These are phyloP conservation scores for Hydrochoerus hydrochaeris DNA, from an alignment of 2,113 vertebrate species.

Conservation along the genomic window DNA sequence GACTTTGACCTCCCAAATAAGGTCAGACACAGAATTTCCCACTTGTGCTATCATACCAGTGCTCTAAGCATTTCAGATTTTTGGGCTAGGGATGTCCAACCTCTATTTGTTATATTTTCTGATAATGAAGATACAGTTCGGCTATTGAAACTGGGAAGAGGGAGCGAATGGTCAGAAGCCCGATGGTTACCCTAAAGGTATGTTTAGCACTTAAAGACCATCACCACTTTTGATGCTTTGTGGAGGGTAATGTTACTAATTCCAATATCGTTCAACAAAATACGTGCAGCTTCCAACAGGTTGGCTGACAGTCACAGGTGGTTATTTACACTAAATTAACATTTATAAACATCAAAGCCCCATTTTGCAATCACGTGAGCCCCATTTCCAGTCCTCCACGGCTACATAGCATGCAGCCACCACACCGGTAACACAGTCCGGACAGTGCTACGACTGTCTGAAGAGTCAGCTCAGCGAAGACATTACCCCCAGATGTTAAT, in stretches of 20 bases:
- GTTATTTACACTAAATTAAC: neutral
- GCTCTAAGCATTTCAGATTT: neutral
- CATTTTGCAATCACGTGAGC: neutral
- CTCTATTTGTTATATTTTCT: neutral
- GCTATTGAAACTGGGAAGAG: neutral
- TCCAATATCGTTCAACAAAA: neutral
- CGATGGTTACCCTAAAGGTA: neutral
- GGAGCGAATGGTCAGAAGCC: neutral
- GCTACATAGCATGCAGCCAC: neutral
- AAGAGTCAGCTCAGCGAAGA: neutral
- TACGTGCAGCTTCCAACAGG: neutral
- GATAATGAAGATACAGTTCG: neutral
- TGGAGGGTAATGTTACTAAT: neutral
- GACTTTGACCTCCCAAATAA: neutral
- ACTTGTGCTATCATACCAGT: neutral
- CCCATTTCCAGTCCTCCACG: neutral
- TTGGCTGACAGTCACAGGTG: neutral
- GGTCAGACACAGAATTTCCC: neutral
- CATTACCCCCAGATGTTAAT: neutral
- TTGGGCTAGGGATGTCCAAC: neutral
- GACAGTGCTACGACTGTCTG: neutral
- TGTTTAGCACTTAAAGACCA: neutral
- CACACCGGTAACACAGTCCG: neutral
- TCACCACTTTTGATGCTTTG: neutral
- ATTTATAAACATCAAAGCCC: neutral